A percentile compares a stretch with the other conserved stretches of the same genome.
phyloP scores from a whole-genome alignment of 1,140 invertebrate genomes.

The Piezodorus guildinii region DNA sequence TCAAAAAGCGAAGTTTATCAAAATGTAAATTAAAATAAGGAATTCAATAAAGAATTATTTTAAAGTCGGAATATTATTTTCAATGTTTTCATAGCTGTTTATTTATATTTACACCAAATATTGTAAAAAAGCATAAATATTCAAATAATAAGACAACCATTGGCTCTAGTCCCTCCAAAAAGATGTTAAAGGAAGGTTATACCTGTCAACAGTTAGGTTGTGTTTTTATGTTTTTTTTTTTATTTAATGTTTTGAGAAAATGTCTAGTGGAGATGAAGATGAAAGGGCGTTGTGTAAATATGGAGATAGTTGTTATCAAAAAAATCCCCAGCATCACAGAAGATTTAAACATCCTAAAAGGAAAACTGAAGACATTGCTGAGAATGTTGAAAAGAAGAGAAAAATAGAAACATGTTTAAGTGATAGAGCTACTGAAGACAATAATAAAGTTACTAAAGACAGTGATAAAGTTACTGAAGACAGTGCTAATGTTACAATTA shows the following conservation, averaged over 20 bases:
- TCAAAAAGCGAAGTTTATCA: too few species aligned
- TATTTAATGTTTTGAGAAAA: neutral
- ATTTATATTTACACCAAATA: too few species aligned
- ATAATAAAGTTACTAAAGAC: neutral
- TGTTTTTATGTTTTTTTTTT: neutral
- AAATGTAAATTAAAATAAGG: too few species aligned
- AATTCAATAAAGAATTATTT: too few species aligned
- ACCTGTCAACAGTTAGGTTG: neutral
- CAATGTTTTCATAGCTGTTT: too few species aligned
- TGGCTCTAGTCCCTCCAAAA: too few species aligned
- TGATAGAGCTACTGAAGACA: neutral
- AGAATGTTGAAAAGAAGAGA: neutral
- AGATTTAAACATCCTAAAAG: conserved; percentile 64
- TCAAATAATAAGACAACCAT: too few species aligned
- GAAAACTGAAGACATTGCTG: conserved; percentile 22
- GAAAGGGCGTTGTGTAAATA: conserved; percentile 55
- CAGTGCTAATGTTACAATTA: neutral
- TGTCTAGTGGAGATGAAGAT: conserved; percentile 32
- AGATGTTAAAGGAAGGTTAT: too few species aligned
- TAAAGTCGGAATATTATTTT: too few species aligned
- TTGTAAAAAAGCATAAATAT: too few species aligned
- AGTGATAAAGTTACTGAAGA: neutral
- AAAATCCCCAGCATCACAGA: conserved; percentile 60
- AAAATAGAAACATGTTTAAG: neutral
- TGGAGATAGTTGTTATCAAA: conserved; percentile 70